Conservation (phyloP, 2,113 vertebrate species). For the Lonchura striata region DNA sequence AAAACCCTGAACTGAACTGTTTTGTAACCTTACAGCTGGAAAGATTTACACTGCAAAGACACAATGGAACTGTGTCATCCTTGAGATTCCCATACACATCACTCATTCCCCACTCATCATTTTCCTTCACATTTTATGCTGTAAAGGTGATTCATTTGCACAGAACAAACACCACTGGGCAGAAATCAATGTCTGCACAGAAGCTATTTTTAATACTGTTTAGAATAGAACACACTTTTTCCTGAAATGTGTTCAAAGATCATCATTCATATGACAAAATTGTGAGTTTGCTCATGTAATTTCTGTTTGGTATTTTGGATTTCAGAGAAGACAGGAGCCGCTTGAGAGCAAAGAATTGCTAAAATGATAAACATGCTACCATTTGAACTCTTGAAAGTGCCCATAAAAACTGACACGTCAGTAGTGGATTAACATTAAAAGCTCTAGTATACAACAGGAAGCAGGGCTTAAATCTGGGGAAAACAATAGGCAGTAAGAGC, state of each 20-base stretch:
- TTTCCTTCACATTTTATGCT: neutral
- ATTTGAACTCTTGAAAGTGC: neutral
- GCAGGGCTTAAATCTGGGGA: neutral
- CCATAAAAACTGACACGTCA: neutral
- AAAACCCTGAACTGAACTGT: neutral
- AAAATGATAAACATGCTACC: neutral
- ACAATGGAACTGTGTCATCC: conserved; percentile 13
- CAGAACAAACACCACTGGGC: neutral
- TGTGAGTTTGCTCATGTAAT: neutral
- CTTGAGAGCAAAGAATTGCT: neutral
- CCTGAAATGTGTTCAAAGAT: conserved; percentile 45
- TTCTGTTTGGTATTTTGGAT: neutral
- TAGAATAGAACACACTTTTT: conserved; percentile 39
- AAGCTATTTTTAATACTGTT: conserved; percentile 48
- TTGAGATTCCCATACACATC: neutral
- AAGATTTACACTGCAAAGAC: conserved; percentile 36
- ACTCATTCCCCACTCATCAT: neutral
- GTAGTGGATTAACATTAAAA: neutral
- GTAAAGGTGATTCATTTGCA: conserved; percentile 15
- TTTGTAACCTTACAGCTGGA: conserved; percentile 25
- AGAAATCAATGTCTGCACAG: conserved; percentile 43
- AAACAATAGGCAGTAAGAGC: neutral
- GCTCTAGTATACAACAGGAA: neutral
- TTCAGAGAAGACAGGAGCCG: neutral
- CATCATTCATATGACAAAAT: neutral